Base-by-base conservation (phyloP, 2,113 vertebrate genomes). In the Pseudorhombus dupliciocellatus region DNA sequence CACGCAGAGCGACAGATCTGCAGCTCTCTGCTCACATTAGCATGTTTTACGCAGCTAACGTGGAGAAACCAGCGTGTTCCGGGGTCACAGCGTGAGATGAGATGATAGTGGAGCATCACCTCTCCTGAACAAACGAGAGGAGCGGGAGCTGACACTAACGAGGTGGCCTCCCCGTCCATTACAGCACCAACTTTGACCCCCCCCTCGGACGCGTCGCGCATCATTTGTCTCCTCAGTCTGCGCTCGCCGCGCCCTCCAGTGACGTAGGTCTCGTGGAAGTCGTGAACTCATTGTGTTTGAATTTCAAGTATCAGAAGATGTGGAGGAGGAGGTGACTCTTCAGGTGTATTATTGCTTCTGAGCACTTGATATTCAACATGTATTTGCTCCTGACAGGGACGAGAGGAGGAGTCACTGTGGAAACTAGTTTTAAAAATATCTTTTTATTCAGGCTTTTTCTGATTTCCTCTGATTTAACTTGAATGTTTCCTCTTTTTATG, bases 1-100 rank as follows among this genome's bases (percentile, higher is more conserved):
- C 80, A 73, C 78, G 18, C 66, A 50, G 44, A 3, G 7, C 77
- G 70, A 57, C 51, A 37, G 52, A 55, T 54, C 24, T 10, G 77
- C 31, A 5, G 16, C 21, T 52, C 50, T 12, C n/a, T 24, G 50
- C 11, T 12, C 40, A 44, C 40, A 11, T 44, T 15, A 3, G 40
- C 46, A 61, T 37, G 34, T 37, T 16, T 42, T 15, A 15, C 40
- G n/a, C 4, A 34, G n/a, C 21, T 31, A 54, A 68, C 0, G 0
- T 57, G 44, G 48, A 22, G 9, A 22, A 15, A 16, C 12, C 0
- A 42, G 40, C 14, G 56, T 56, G 24, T 58, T 55, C 44, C 21
- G 66, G 64, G n/a, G n/a, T n/a, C n/a, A n/a, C 46, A n/a, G 15
- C 40, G 42, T n/a, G 20, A 44, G 42, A 20, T 8, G 24, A 8